Base-by-base conservation (phyloP, 2,888 invertebrate species). In the Scelioninae gen. 2 region DNA sequence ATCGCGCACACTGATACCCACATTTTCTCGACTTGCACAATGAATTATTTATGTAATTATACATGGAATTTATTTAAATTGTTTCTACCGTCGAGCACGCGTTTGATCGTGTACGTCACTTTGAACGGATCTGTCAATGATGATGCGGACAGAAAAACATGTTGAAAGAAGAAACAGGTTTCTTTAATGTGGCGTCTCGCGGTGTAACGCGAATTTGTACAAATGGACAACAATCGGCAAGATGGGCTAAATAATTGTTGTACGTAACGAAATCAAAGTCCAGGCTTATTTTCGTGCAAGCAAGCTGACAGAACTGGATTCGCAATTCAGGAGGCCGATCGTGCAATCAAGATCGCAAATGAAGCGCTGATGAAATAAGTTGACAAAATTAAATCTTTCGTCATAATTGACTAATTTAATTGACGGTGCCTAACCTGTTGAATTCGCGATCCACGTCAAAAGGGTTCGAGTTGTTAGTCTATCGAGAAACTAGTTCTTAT, bases 11-110 rank as follows among this genome's bases (percentile, higher is more conserved):
- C 19, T 22, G 45, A 28, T 53, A 37, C 18, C 2, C 25, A 46
- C 18, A 45, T 52, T 52, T 60, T 43, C 52, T 57, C n/a, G 31
- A 68, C 28, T 61, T 46, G 46, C 43, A n/a, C 48, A 22, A 57
- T 50, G 57, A 48, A 70, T 70, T 70, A 63, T 70, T 70, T 63
- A 70, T 70, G 57, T 43, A 50, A 63, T 63, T 70, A 57, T 57
- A 57, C 10, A 70, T 57, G 63, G 70, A 70, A 70, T 70, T 63
- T 57, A 57, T 63, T 69, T 61, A 55, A 55, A 61, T 55, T 33
- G 46, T 55, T 53, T 52, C 15, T 16, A 60, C 18, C 50, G 15
- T 35, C 15, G 25, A 52, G 31, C 11, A 7, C 43, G 19, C 46
- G n/a, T 15, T 65, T 15, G 37, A 67, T 31, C 67, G 41, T 48